Conservation (phyloP, 2,113 vertebrate genomes). For the Pterophyllum scalare region DNA sequence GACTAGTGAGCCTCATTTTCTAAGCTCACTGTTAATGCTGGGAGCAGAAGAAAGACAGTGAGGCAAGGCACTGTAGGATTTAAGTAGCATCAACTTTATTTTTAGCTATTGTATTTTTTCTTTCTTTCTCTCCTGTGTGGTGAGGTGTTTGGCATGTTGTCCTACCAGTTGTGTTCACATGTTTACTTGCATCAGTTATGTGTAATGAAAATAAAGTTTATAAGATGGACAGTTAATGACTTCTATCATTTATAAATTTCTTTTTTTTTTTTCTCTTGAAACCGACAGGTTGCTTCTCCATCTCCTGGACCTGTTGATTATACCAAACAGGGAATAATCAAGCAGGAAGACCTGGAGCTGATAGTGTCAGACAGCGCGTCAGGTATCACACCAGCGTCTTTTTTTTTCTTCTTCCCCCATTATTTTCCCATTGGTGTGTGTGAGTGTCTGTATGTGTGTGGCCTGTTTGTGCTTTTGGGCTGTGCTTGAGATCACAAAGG, state of each 20-base stretch:
- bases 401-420: not conserved
- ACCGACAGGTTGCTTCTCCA: constrained; percentile 31
- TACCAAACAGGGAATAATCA: constrained; percentile 44
- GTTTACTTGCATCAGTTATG: not conserved
- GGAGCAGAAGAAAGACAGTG: not conserved
- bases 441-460: not conserved
- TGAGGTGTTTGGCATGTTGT: not conserved
- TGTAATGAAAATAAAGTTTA: not conserved
- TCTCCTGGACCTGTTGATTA: constrained; percentile 32
- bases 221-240: not conserved
- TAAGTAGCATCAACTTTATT: not conserved
- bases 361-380: constrained; percentile 81
- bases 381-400: constrained; percentile 34
- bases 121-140: not conserved
- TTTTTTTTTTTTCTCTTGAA: not conserved
- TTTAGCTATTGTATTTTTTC: not conserved
- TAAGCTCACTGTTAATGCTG: not conserved
- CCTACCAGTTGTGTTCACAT: not conserved
- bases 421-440: not conserved
- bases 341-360: constrained; percentile 55
- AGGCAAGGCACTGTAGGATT: not conserved
- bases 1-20: not conserved
- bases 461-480: not conserved
- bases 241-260: not conserved
- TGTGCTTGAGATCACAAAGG: not conserved